A percentile compares a stretch with the other conserved stretches of the same genome.
Conservation (phyloP, 2,888 invertebrate genomes). For the Acleris holmiana region DNA sequence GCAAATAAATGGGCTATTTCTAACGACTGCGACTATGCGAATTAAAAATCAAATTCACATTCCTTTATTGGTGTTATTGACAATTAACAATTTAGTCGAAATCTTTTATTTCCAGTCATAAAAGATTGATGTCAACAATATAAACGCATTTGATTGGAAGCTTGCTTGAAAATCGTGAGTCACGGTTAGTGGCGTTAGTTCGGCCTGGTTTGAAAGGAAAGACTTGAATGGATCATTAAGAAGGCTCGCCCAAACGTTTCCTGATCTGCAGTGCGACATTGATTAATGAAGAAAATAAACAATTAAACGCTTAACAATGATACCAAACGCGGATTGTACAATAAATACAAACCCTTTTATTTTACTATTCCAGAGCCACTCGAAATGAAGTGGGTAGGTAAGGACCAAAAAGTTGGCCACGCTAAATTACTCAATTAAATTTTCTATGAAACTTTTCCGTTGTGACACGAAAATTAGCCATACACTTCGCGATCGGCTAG, state of each 20-base stretch:
- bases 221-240: conserved; percentile 72
- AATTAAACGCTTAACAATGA: background rate
- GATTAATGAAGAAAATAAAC: conserved; percentile 47
- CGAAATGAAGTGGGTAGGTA: no score
- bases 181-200: conserved; percentile 54
- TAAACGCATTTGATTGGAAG: conserved; percentile 47
- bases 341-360: background rate
- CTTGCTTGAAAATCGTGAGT: conserved; percentile 56
- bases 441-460: no score
- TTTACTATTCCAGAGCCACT: no score
- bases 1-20: conserved; percentile 19
- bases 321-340: background rate
- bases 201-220: conserved; percentile 55
- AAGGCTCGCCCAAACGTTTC: conserved; percentile 60
- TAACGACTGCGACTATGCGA: no score
- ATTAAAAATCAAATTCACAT: no score
- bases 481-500: no score
- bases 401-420: no score
- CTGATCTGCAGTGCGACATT: conserved; percentile 54
- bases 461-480: no score
- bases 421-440: no score
- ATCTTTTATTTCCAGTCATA: no score
- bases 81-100: no score
- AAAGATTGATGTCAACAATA: background rate
- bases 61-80: no score